Evolutionary conservation across 2,113 vertebrate genomes (phyloP), one percentile per base, ranked within the genome.

Genomic region (Connochaetes taurinus): DNA sequence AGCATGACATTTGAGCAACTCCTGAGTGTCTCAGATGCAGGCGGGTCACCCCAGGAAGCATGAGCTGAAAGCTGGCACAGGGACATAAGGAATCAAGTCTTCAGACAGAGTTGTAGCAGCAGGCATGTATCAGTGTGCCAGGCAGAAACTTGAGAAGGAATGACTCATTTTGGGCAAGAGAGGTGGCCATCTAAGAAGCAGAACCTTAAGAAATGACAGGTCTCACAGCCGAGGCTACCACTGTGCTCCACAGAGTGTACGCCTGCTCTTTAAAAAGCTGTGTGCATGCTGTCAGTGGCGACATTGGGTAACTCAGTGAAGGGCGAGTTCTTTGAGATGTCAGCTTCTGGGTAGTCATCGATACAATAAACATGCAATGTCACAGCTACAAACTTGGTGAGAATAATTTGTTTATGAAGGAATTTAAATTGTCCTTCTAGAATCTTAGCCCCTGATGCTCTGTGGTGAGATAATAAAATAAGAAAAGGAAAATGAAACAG

Each of bases 381-480:
- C 23, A 4, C 9, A 16, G 33, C 2, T 3, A n/a, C n/a, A 87
- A 15, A 47, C 27, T 25, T 40, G 45, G 15, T 50, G 78, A 95
- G 43, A 86, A 33, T 62, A 85, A 50, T 47, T 85, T 89, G 33
- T n/a, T 92, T 87, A 74, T 52, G 53, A 67, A n/a, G 60, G 25
- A 82, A 67, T 50, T 94, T 58, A 87, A 90, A 15, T 80, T n/a
- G 5, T 9, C 36, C 17, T 90, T 40, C 47, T 25, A 27, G 17
- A 6, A 45, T 57, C 40, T 78, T 13, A 33, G 71, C 27, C 31
- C 27, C 47, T 7, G 55, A 7, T 45, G 53, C 33, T 36, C 33
- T 47, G 9, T 21, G 25, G 7, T 29, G 5, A 60, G 23, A 57
- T 21, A n/a, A 78, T 58, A 87, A 84, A 9, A 47, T 53, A 55